Evolutionary conservation across 2,888 invertebrate species (phyloP), one percentile per base, ranked within the genome.

Genomic region (Hirtodrosophila confusa): DNA sequence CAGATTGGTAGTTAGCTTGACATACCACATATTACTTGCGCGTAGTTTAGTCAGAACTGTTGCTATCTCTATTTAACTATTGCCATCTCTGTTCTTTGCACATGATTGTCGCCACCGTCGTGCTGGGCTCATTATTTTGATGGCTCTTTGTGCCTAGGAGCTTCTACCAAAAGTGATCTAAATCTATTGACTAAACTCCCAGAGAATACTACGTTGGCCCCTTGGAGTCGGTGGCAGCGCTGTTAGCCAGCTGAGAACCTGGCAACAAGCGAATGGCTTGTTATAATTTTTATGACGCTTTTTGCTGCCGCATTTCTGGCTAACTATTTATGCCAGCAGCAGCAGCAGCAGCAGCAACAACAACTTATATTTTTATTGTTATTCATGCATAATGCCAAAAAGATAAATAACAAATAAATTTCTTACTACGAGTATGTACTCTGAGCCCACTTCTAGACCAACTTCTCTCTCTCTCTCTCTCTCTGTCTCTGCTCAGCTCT

Each of bases 391-490:
- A 82, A 82, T 82, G 82, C 77, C 82, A 85, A 82, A 82, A 85
- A 85, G 79, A 85, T 85, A 82, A 82, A 82, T 82, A 82, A 82
- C 85, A 82, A 82, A 82, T 82, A 82, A 77, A 82, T 85, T 85
- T 85, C 71, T 50, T 68, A 73, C 75, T 54, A 70, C 51, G 64
- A 55, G 55, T 61, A 53, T 51, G 35, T 61, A 53, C 51, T 12
- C 43, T 40, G 47, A 58, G 61, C 47, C 36, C 44, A 68, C 39
- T 55, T 53, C 31, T 47, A 55, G 45, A 39, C 53, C 43, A 44
- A 23, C 29, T 67, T 37, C 36, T 44, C 43, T 29, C 41, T 60
- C 29, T 27, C 12, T n/a, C 33, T n/a, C 17, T 36, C 12, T 7
- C 29, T 11, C 48, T 17, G 17, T 17, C 17, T 17, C 47, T 36